A percentile compares a stretch with the other conserved stretches of the same genome.
Evolutionary conservation across 2,888 invertebrate genomes (phyloP).

Genomic region (Schrankia costaestrigalis): DNA sequence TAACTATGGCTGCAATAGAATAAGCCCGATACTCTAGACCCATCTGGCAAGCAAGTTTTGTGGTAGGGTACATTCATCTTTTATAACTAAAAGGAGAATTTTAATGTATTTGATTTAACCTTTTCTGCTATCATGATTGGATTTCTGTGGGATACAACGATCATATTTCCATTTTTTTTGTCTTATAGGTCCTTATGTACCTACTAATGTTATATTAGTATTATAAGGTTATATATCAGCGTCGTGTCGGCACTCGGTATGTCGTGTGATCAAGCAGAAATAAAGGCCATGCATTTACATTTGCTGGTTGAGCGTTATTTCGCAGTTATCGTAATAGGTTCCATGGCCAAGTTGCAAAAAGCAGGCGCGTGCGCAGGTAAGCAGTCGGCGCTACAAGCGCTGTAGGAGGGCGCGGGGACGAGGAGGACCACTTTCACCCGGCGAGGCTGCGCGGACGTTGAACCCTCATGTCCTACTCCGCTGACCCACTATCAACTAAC

Average conservation of each 20-base stretch:
- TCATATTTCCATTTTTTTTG: too few relatives aligned
- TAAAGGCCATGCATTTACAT: constrained; percentile 72
- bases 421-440: constrained; percentile 75
- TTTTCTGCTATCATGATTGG: too few relatives aligned
- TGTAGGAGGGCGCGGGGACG: constrained; percentile 48
- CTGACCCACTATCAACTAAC: constrained; percentile 72
- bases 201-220: background rate
- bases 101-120: too few relatives aligned
- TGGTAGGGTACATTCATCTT: too few relatives aligned
- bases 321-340: constrained; percentile 75
- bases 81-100: too few relatives aligned
- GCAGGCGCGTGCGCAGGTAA: constrained; percentile 72
- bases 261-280: constrained; percentile 55
- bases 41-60: too few relatives aligned
- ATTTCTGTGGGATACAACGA: too few relatives aligned
- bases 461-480: constrained; percentile 77
- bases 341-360: constrained; percentile 80
- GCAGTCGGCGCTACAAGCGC: constrained; percentile 54
- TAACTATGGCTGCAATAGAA: too few relatives aligned
- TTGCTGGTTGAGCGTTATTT: constrained; percentile 66
- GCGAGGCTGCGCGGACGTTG: constrained; percentile 79
- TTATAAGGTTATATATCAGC: constrained; percentile 21
- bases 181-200: too few relatives aligned
- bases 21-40: too few relatives aligned
- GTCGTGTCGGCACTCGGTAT: constrained; percentile 26